Conservation (phyloP, 2,113 vertebrate species). For the Fukomys damarensis region DNA sequence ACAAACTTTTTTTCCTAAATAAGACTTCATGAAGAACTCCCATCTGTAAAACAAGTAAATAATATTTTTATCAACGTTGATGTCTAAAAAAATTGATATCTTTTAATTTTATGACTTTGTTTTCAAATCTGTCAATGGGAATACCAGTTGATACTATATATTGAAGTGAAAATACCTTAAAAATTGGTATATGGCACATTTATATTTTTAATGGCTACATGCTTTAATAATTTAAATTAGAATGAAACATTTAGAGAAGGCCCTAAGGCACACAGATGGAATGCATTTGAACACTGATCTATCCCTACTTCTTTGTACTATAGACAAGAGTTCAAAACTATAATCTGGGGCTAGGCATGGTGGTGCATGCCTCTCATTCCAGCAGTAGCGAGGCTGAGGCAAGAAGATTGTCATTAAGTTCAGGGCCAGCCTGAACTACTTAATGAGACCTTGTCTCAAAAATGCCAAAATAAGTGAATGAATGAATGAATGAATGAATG, state of each 20-base stretch:
- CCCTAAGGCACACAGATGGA: neutral
- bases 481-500: neutral
- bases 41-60: conserved; percentile 35
- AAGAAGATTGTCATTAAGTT: neutral
- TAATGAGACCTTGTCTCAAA: neutral
- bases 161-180: conserved; percentile 19
- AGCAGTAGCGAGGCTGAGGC: neutral
- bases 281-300: neutral
- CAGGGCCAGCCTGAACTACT: neutral
- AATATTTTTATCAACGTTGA: conserved; percentile 25
- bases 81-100: neutral
- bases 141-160: conserved; percentile 2
- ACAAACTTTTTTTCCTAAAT: neutral
- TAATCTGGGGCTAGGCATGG: neutral
- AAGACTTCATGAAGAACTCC: neutral
- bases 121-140: conserved; percentile 15
- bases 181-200: neutral
- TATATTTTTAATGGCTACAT: conserved; percentile 18
- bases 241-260: conserved; percentile 46
- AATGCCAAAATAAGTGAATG: neutral
- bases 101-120: conserved; percentile 7
- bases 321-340: neutral
- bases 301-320: neutral
- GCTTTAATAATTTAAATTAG: conserved; percentile 44
- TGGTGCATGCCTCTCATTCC: neutral